A percentile compares a stretch with the other conserved stretches of the same genome.
These are phyloP conservation scores for Drosophila pseudotakahashii DNA, from an alignment of 2,888 invertebrate genomes.

Conservation along the genomic window DNA sequence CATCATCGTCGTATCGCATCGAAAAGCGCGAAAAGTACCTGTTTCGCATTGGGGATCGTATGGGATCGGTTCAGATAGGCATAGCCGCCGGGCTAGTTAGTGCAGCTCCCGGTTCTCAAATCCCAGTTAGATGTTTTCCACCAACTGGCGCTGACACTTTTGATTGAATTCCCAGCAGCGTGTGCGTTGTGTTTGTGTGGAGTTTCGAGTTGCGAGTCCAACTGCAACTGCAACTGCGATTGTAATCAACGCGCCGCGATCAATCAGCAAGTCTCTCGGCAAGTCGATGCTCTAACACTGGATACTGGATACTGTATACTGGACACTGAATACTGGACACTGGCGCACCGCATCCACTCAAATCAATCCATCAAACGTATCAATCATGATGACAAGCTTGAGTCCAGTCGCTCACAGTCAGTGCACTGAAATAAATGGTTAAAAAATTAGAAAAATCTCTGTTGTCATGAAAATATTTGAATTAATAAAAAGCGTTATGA, in stretches of 20 bases:
- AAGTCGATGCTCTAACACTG: conserved; percentile 39
- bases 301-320: conserved; percentile 14
- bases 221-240: conserved; percentile 44
- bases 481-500: neutral
- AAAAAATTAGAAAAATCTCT: neutral
- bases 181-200: conserved; percentile 33
- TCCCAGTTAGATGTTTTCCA: conserved; percentile 64
- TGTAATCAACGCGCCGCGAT: conserved; percentile 74
- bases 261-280: conserved; percentile 59
- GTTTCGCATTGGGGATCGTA: conserved; percentile 63
- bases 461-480: no score
- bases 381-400: conserved; percentile 81
- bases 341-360: conserved; percentile 64
- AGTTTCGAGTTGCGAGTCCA: no score
- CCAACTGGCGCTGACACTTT: conserved; percentile 77
- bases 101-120: conserved; percentile 29
- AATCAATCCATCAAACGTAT: conserved; percentile 83
- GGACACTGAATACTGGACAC: conserved; percentile 44
- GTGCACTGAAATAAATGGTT: conserved; percentile 13
- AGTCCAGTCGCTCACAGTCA: conserved; percentile 39
- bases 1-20: neutral
- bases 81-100: conserved; percentile 57
- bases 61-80: conserved; percentile 3
- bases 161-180: conserved; percentile 81
- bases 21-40: conserved; percentile 69